Evolutionary conservation across 2,113 vertebrate genomes (phyloP), one percentile per base, ranked within the genome.

Genomic region (Eptesicus fuscus): DNA sequence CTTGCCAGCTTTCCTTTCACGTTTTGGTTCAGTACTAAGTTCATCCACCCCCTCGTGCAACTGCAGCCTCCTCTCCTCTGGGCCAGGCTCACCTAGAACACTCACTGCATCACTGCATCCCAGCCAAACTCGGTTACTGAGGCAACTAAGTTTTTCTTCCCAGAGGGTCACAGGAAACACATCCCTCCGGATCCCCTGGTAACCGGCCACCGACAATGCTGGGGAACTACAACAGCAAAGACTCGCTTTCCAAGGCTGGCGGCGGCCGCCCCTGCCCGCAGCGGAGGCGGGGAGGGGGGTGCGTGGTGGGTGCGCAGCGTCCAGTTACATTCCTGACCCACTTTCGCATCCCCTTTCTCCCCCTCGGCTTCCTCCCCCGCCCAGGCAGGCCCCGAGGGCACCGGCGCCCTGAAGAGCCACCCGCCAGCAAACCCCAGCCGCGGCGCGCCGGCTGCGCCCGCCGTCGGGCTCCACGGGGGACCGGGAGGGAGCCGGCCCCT

Each of bases 291-390:
- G 94, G 97, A 96, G 96, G 96, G 98, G 88, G 59, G 79, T 96
- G 98, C 93, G 97, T 97, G 90, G 94, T 96, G 97, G 98, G 97
- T 96, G 97, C 96, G 97, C 97, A 98, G 98, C 98, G 97, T 98
- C 98, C 98, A 97, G 98, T 98, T 98, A 98, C 98, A 99, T 98
- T 98, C 98, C 98, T 99, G 98, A 99, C 98, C 98, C 98, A 98
- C 98, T 99, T 98, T 98, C 98, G 93, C 98, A 97, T 98, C 97
- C 96, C 97, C 97, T 98, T 97, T 97, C 97, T 97, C 97, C 98
- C 32, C 95, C 87, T 85, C 94, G 76, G 95, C 95, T 82, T 91
- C 91, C 97, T 71, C 94, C 97, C 95, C 95, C 97, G 94, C 96
- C 96, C 94, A 35, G 85, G 95, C 96, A 86, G 77, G 88, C 95